Percentiles rank a stretch among this genome's conserved stretches.
Conservation (phyloP, 37 sponge, comb jelly and placozoan species). For the Hexactinellida sp. region DNA sequence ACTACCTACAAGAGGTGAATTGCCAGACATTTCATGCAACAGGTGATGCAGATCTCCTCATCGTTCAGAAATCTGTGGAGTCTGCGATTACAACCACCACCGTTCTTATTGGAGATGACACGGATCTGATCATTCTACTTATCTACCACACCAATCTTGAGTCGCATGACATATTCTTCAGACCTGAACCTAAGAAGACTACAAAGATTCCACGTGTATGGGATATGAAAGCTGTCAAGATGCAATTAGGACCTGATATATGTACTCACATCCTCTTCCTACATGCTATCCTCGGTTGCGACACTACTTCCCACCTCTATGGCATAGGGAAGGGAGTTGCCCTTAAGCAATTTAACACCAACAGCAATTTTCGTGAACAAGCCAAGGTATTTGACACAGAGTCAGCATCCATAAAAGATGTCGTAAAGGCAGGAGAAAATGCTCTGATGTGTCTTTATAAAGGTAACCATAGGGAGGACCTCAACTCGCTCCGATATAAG, state of each 20-base stretch:
- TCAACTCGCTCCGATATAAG: slow-evolving; percentile 19
- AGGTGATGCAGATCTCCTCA: background rate
- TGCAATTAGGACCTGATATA: slow-evolving; percentile 7
- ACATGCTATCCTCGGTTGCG: slow-evolving; percentile 30
- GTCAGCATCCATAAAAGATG: slow-evolving; percentile 12
- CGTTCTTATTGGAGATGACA: background rate
- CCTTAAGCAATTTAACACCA: background rate
- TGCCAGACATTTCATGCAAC: background rate
- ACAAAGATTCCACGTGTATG: background rate
- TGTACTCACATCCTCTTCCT: slow-evolving; percentile 28
- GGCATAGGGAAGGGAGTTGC: background rate
- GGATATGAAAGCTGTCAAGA: background rate
- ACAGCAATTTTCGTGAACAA: background rate
- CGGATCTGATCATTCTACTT: background rate
- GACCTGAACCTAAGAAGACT: background rate
- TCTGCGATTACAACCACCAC: background rate
- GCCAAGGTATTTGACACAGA: background rate
- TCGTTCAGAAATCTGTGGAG: background rate
- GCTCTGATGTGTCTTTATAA: background rate
- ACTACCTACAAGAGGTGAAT: background rate
- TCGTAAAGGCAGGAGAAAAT: background rate
- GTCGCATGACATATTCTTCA: background rate
- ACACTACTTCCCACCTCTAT: slow-evolving; percentile 27
- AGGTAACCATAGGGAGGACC: background rate
- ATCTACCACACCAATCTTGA: background rate